Conservation (phyloP, 2,113 vertebrate species). For the Paralichthys olivaceus region DNA sequence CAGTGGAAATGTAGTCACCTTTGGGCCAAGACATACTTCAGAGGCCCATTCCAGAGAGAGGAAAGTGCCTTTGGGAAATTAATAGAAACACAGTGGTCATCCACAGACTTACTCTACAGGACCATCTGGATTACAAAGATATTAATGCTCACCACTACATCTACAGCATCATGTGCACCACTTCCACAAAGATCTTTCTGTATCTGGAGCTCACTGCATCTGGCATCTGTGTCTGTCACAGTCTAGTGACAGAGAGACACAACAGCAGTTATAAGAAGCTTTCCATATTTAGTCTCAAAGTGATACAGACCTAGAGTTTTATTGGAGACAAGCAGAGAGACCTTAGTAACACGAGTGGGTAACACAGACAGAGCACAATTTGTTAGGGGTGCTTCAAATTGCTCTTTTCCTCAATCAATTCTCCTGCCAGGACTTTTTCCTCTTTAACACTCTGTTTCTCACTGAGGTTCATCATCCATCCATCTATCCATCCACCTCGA, state of each 20-base stretch:
- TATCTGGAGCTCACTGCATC: conserved; percentile 12
- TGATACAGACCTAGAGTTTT: conserved; percentile 29
- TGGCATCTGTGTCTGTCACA: conserved; percentile 14
- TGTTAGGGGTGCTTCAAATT: conserved; percentile 8
- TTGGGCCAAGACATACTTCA: conserved; percentile 25
- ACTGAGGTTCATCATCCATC: neutral
- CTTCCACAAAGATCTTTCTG: neutral
- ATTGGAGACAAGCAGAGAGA: neutral
- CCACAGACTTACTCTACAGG: neutral
- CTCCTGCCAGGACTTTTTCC: conserved; percentile 1
- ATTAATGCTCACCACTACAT: conserved; percentile 5
- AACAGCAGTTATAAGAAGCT: neutral
- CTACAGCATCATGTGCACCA: conserved; percentile 1
- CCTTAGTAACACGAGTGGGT: neutral
- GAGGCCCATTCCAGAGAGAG: conserved; percentile 9
- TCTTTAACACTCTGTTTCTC: neutral
- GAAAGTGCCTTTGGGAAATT: conserved; percentile 6
- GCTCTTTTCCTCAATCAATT: conserved; percentile 8
- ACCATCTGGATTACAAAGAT: neutral
- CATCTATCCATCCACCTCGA: neutral
- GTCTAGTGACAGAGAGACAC: neutral
- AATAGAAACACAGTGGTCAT: neutral
- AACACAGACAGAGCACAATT: conserved; percentile 28
- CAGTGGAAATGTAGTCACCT: conserved; percentile 19
- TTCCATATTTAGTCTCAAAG: conserved; percentile 29